A percentile compares a stretch with the other conserved stretches of the same genome.
These are phyloP conservation scores for Cephus pygmeus DNA, from an alignment of 2,888 invertebrate species.

Conservation along the genomic window DNA sequence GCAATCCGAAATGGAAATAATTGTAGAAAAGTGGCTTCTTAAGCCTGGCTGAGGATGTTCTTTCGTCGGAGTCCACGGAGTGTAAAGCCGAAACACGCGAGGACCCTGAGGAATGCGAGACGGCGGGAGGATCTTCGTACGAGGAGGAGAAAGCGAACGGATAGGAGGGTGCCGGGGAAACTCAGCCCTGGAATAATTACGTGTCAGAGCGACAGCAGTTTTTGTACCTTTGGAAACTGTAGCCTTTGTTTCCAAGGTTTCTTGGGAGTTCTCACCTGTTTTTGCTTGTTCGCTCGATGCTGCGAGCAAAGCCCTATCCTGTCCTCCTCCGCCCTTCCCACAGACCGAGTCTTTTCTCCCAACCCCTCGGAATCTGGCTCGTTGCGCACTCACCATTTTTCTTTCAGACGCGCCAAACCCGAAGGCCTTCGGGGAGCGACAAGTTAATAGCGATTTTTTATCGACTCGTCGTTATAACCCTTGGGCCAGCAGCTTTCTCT, in stretches of 20 bases:
- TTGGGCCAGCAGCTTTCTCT: constrained; percentile 42
- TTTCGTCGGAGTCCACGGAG: background rate
- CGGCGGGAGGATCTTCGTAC: background rate
- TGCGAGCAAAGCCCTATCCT: constrained; percentile 11
- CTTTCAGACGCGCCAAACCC: background rate
- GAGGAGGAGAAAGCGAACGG: background rate
- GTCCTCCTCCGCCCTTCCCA: constrained; percentile 1
- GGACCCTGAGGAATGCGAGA: background rate
- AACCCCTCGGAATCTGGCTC: background rate
- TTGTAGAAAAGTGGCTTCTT: too few relatives aligned
- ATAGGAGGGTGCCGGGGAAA: background rate
- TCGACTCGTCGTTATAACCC: constrained; percentile 46
- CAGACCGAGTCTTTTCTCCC: background rate
- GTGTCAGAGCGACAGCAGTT: constrained; percentile 31
- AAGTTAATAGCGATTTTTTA: constrained; percentile 42
- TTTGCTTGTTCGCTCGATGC: constrained; percentile 20
- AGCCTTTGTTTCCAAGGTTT: constrained; percentile 28
- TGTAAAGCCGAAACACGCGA: background rate
- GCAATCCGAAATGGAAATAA: too few relatives aligned
- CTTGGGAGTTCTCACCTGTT: constrained; percentile 14
- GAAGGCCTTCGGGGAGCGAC: constrained; percentile 15
- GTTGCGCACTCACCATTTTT: constrained; percentile 1
- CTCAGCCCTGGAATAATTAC: constrained; percentile 34
- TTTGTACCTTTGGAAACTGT: constrained; percentile 31
- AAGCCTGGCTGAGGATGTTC: background rate